Base-by-base conservation (phyloP, 1,140 invertebrate species). In the Dryas iulia region DNA sequence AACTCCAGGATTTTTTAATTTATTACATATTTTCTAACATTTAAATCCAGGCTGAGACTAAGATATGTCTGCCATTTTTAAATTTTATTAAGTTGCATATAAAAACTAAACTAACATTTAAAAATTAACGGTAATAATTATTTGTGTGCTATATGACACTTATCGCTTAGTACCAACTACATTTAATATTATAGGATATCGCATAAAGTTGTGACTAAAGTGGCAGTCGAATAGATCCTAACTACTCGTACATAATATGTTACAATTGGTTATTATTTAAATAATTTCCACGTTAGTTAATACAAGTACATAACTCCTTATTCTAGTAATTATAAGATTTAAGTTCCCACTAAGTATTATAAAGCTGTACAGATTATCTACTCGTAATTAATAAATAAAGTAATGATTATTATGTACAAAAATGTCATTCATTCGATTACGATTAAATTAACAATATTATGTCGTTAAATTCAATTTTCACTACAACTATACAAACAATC, bases 331-430 rank as follows among this genome's bases (percentile, higher is more conserved):
- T 53, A 64, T 33, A 69, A 18, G 24, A 53, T 21, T 69, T 63
- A 63, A 69, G 52, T 59, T 59, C 47, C 12, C 23, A 52, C 56
- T 69, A 69, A 52, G 52, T 68, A 59, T 66, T 31, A 39, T 58
- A 30, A 65, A 64, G 68, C 68, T 70, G 68, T 70, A 70, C 68
- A 70, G 35, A 54, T 65, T 64, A 57, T 35, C 30, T 68, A 64
- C 23, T 52, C 23, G 33, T 63, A 26, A 0, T 28, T 14, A 61
- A 63, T 14, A 62, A 56, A 52, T 63, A 67, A 33, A 39, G 31
- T 61, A 1, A 62, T 53, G 30, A 64, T 30, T 59, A 59, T 18
- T 67, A 60, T 70, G 35, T 70, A 70, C 68, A 69, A 56, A 65
- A 53, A 64, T 23, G 26, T 69, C 33, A 47, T 60, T 26, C 8